Evolutionary conservation across 1,140 invertebrate genomes (phyloP).

Genomic region (Drosophila bocqueti): DNA sequence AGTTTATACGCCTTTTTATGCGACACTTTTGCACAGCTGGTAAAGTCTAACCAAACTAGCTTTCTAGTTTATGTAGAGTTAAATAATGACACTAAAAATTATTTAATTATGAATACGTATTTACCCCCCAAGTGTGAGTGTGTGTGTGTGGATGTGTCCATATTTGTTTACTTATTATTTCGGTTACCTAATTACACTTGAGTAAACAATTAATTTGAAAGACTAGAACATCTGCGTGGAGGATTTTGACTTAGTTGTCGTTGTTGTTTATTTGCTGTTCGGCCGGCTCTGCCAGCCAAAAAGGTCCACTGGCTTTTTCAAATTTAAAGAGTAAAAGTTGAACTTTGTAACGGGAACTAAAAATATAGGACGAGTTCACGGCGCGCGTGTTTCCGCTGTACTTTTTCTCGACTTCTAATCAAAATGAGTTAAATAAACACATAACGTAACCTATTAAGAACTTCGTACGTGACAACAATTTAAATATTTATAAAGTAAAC

Average conservation of each 20-base stretch:
- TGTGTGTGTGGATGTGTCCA: slow-evolving; percentile 9
- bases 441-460: slow-evolving; percentile 84
- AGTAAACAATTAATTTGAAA: slow-evolving; percentile 49
- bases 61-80: slow-evolving; percentile 10
- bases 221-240: slow-evolving; percentile 46
- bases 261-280: background rate
- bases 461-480: slow-evolving; percentile 84
- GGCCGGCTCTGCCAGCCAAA: too few relatives aligned
- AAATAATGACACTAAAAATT: slow-evolving; percentile 33
- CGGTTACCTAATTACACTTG: slow-evolving; percentile 55
- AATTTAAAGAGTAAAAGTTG: slow-evolving; percentile 30
- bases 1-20: background rate
- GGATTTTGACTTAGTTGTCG: slow-evolving; percentile 11
- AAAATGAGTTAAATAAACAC: slow-evolving; percentile 84
- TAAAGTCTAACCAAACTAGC: background rate
- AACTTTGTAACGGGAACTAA: slow-evolving; percentile 51
- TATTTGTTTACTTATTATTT: slow-evolving; percentile 41
- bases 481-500: slow-evolving; percentile 84
- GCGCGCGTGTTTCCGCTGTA: slow-evolving; percentile 44
- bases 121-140: background rate
- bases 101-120: slow-evolving; percentile 38
- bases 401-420: slow-evolving; percentile 76
- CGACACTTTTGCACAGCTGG: slow-evolving; percentile 27
- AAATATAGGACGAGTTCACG: slow-evolving; percentile 7
- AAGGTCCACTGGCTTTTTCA: background rate